Conservation (phyloP, 2,797 vertebrate species). For the Parambassis ranga region DNA sequence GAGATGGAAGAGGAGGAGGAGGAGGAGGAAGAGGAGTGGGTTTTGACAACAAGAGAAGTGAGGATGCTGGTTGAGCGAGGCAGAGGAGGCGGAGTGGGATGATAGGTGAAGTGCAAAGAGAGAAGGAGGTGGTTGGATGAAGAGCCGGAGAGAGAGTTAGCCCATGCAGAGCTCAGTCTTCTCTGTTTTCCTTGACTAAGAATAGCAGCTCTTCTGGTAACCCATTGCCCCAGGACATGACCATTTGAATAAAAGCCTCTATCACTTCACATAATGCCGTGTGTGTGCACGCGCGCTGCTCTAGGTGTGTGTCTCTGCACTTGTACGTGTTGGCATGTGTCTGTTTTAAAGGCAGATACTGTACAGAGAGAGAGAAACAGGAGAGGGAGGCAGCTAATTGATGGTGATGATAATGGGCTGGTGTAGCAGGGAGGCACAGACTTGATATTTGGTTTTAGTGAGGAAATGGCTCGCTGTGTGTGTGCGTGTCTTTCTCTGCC, state of each 20-base stretch:
- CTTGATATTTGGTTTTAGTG: conserved; percentile 34
- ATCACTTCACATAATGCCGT: conserved; percentile 56
- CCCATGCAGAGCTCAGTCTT: conserved; percentile 47
- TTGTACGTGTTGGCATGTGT: conserved; percentile 22
- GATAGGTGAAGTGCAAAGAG: conserved; percentile 63
- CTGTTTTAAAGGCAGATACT: conserved; percentile 32
- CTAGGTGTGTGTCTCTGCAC: conserved; percentile 30
- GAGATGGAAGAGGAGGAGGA: conserved; percentile 38
- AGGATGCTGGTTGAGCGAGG: conserved; percentile 51
- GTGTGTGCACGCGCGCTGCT: conserved; percentile 29
- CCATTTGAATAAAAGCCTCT: conserved; percentile 73
- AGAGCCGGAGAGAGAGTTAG: conserved; percentile 45
- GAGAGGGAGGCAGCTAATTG: conserved; percentile 34
- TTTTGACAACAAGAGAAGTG: conserved; percentile 57
- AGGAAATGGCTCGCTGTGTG: conserved; percentile 34
- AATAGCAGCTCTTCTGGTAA: conserved; percentile 78
- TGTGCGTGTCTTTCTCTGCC: neutral
- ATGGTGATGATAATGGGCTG: conserved; percentile 55
- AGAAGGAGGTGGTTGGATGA: conserved; percentile 44
- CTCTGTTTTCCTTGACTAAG: conserved; percentile 62
- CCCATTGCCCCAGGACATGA: conserved; percentile 71
- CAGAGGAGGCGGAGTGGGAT: conserved; percentile 68
- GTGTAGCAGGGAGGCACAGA: conserved; percentile 33
- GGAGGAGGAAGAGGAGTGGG: conserved; percentile 56
- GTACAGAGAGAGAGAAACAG: conserved; percentile 1